Evolutionary conservation across 2,113 vertebrate species (phyloP).

Genomic region (Saguinus imperator): DNA sequence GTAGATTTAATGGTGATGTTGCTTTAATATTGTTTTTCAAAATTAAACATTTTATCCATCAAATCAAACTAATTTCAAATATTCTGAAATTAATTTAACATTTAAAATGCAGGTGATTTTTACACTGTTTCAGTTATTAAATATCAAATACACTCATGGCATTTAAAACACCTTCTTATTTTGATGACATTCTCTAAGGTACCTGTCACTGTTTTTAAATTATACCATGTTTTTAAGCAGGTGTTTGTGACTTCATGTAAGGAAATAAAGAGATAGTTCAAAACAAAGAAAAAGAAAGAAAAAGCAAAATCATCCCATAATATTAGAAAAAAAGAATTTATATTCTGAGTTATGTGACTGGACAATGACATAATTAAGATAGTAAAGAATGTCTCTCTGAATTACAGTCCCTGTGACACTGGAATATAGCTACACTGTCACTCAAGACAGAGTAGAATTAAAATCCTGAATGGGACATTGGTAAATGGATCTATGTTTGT

Average conservation of each 20-base stretch:
- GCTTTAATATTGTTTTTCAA: slow-evolving; percentile 2
- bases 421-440: neutral
- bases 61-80: neutral
- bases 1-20: neutral
- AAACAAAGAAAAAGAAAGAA: neutral
- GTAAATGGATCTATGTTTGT: neutral
- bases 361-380: neutral
- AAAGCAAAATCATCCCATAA: neutral
- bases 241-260: neutral
- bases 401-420: neutral
- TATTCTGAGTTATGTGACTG: neutral
- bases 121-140: neutral
- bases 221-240: neutral
- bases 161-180: neutral
- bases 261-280: neutral
- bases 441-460: neutral
- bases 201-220: slow-evolving; percentile 30
- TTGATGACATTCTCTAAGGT: neutral
- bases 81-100: neutral
- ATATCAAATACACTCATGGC: neutral
- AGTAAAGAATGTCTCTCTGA: neutral
- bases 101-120: neutral
- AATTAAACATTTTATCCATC: neutral
- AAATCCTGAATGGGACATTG: neutral
- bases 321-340: neutral